Percentiles rank a stretch among this genome's conserved stretches.
Conservation (phyloP, 2,888 invertebrate species). For the Malacosoma neustria region DNA sequence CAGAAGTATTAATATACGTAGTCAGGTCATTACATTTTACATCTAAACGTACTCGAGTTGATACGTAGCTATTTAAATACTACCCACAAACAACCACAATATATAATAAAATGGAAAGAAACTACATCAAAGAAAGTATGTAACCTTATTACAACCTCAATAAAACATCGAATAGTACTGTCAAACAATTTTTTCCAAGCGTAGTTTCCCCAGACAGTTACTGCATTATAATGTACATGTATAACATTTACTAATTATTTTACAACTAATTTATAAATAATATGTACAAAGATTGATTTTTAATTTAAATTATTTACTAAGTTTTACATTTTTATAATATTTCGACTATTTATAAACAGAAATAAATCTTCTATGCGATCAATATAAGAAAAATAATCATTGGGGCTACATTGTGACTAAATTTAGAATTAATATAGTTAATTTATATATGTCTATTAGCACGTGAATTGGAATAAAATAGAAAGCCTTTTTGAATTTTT, state of each 20-base stretch:
- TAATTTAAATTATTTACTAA: conserved; percentile 11
- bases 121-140: conserved; percentile 56
- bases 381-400: no score
- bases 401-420: no score
- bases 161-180: conserved; percentile 58
- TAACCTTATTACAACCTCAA: conserved; percentile 29
- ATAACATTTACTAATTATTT: conserved; percentile 1
- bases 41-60: conserved; percentile 3
- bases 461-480: no score
- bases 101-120: conserved; percentile 57
- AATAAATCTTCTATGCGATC: no score
- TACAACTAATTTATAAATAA: conserved; percentile 19
- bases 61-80: background rate
- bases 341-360: no score
- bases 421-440: no score
- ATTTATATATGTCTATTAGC: no score
- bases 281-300: conserved; percentile 47
- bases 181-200: conserved; percentile 67
- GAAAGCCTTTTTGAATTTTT: no score
- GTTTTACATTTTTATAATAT: background rate
- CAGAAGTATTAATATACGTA: no score
- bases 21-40: conserved; percentile 13
- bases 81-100: conserved; percentile 33
- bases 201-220: conserved; percentile 73
- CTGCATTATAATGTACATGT: conserved; percentile 26